Evolutionary conservation across 1,140 invertebrate genomes (phyloP).

Genomic region (Pomacea maculata): DNA sequence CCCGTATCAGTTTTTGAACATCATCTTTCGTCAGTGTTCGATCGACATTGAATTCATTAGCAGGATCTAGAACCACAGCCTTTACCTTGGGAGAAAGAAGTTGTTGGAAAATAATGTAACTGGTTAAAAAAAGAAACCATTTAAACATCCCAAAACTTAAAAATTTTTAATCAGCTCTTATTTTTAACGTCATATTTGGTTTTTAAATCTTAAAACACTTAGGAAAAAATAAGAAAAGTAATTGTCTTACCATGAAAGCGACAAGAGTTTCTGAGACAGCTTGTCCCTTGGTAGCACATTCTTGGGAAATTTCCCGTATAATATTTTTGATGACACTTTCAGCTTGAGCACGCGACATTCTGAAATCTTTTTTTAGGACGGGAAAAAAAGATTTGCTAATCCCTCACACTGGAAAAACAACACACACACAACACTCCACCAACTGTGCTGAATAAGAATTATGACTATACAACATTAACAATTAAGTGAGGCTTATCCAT

Average conservation of each 20-base stretch:
- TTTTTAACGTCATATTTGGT: neutral
- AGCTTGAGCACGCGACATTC: conserved; percentile 63
- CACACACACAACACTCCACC: too few relatives aligned
- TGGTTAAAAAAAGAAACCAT: neutral
- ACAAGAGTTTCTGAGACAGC: conserved; percentile 66
- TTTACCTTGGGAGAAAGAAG: conserved; percentile 57
- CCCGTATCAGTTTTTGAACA: conserved; percentile 66
- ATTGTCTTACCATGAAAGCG: conserved; percentile 62
- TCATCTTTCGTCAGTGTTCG: conserved; percentile 66
- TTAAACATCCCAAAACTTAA: neutral
- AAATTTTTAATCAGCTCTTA: too few relatives aligned
- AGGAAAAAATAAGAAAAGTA: too few relatives aligned
- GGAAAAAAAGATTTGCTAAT: too few relatives aligned
- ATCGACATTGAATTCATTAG: conserved; percentile 66
- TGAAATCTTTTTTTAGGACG: neutral
- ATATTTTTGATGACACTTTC: conserved; percentile 67
- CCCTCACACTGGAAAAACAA: too few relatives aligned
- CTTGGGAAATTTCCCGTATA: conserved; percentile 65
- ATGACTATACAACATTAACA: too few relatives aligned
- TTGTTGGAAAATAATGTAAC: conserved; percentile 11
- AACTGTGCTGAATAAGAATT: too few relatives aligned
- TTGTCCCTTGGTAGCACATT: conserved; percentile 66
- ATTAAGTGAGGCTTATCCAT: too few relatives aligned
- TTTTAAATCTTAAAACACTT: too few relatives aligned
- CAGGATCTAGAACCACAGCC: conserved; percentile 65